A percentile compares a stretch with the other conserved stretches of the same genome.
Conservation (phyloP, 2,113 vertebrate genomes). For the Leptodactylus fuscus region DNA sequence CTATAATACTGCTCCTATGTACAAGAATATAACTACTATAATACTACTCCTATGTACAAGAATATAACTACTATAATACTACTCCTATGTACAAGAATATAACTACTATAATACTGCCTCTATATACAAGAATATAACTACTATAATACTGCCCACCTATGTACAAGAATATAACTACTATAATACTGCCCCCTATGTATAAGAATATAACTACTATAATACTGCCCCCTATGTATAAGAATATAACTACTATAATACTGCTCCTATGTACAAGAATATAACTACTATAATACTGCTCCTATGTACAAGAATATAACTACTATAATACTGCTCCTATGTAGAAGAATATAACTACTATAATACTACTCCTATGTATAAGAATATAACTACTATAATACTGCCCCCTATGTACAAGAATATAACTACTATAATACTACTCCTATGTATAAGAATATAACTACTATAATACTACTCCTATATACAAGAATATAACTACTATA, state of each 20-base stretch:
- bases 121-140: constrained; percentile 4
- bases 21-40: constrained; percentile 22
- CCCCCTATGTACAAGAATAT: background rate
- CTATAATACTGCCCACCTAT: constrained; percentile 4
- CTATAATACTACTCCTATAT: background rate
- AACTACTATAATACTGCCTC: constrained; percentile 10
- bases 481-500: constrained; percentile 5
- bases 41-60: constrained; percentile 2
- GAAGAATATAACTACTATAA: background rate
- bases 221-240: constrained; percentile 10
- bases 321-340: constrained; percentile 7
- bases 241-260: constrained; percentile 19
- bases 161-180: constrained; percentile 15
- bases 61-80: constrained; percentile 18
- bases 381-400: constrained; percentile 9
- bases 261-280: constrained; percentile 2
- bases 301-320: constrained; percentile 17
- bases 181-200: constrained; percentile 1
- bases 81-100: constrained; percentile 7
- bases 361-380: background rate
- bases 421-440: background rate
- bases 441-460: constrained; percentile 1
- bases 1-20: constrained; percentile 2
- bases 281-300: constrained; percentile 3
- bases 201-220: constrained; percentile 16